These are phyloP conservation scores for Drosophila mojavensis DNA, from an alignment of 1,140 invertebrate genomes.

Conservation along the genomic window DNA sequence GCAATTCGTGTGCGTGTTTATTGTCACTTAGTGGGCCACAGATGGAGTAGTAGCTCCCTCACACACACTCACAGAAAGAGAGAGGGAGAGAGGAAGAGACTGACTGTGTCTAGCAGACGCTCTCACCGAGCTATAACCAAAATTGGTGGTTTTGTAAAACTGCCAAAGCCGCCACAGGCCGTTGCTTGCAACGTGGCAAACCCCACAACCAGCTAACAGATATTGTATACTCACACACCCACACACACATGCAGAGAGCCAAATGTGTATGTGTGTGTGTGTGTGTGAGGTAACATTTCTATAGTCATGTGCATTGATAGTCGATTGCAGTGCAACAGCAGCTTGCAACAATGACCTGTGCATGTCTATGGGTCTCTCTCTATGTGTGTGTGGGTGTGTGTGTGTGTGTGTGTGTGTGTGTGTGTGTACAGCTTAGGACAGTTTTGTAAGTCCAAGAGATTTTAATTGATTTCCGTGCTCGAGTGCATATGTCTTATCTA, in stretches of 20 bases:
- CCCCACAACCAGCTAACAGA: constrained; percentile 17
- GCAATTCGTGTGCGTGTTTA: constrained; percentile 51
- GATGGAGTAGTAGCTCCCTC: too few relatives aligned
- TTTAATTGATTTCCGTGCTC: constrained; percentile 83
- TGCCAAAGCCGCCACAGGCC: constrained; percentile 52
- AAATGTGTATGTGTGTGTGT: too few relatives aligned
- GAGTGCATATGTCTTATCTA: constrained; percentile 75
- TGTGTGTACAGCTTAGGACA: constrained; percentile 33
- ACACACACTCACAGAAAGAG: not conserved
- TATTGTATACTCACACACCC: not conserved
- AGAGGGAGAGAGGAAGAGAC: not conserved
- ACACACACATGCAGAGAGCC: too few relatives aligned
- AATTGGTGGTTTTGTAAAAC: constrained; percentile 81
- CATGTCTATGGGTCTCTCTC: not conserved
- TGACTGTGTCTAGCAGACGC: constrained; percentile 27
- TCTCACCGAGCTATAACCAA: constrained; percentile 57
- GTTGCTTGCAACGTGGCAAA: constrained; percentile 26
- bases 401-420: constrained; percentile 27
- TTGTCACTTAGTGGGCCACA: constrained; percentile 35
- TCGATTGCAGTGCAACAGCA: constrained; percentile 66
- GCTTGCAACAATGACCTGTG: constrained; percentile 47
- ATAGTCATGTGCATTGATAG: constrained; percentile 55
- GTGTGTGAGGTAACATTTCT: too few relatives aligned
- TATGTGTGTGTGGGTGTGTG: constrained; percentile 2
- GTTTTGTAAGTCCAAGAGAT: constrained; percentile 65